Evolutionary conservation across 2,888 invertebrate genomes (phyloP), one percentile per base, ranked within the genome.

Genomic region (Empis livida): DNA sequence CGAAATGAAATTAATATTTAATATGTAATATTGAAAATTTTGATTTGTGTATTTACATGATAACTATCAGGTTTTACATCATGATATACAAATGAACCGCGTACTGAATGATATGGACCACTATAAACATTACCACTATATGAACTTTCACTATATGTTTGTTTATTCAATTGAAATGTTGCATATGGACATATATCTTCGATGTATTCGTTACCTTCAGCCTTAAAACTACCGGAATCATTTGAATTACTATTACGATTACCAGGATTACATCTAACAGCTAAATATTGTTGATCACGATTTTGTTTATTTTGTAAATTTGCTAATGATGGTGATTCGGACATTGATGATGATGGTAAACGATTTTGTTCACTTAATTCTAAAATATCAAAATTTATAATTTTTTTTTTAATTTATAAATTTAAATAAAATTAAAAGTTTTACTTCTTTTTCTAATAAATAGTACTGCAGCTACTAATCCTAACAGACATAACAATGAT

Each of bases 111-210:
- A 70, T 88, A 88, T 57, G 87, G 87, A 11, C 87, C 87, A 66
- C 85, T 85, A 70, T 87, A 88, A 45, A 88, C 84, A 68, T 87
- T 87, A 48, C 87, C 87, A 64, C 88, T 90, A 73, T 90, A 90
- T 45, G 89, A 88, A 68, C 89, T 90, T 70, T 91, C 90, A 60
- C 87, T 86, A 70, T 89, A 88, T 0, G 85, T 79, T 44, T 84
- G 83, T 60, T 90, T 89, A 50, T 88, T 85, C 58, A 92, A 73
- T 65, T 91, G 91, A 70, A 91, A 92, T 43, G 91, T 92, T 47
- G 91, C 91, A 71, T 92, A 91, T 1, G 91, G 91, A 64, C 91
- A 91, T 59, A 91, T 90, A 64, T 92, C 91, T 72, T 91, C 91
- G 62, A 90, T 88, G 71, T 91, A 91, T 67, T 91, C 91, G 49